A percentile compares a stretch with the other conserved stretches of the same genome.
These are phyloP conservation scores for Steinernema carpocapsae DNA, from an alignment of 2,888 invertebrate genomes.

Conservation along the genomic window DNA sequence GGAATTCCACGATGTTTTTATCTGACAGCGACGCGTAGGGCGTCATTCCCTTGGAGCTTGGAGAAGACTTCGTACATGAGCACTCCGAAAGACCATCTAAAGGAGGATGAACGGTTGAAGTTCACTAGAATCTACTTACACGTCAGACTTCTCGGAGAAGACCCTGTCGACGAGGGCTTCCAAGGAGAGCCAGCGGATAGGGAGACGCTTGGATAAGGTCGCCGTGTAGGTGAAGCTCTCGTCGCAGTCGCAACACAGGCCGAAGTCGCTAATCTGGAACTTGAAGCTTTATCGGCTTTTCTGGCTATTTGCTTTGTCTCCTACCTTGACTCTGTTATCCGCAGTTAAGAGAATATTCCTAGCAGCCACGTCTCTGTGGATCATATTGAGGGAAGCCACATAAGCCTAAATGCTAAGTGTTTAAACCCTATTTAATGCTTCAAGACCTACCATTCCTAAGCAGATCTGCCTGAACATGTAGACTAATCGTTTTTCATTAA, in stretches of 20 bases:
- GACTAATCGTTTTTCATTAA: slow-evolving; percentile 22
- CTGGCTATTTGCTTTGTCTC: background rate
- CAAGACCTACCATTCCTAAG: slow-evolving; percentile 34
- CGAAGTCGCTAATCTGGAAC: slow-evolving; percentile 36
- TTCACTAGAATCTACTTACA: background rate
- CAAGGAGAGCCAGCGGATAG: slow-evolving; percentile 38
- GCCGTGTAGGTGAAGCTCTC: slow-evolving; percentile 37
- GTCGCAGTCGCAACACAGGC: slow-evolving; percentile 39
- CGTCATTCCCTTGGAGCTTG: slow-evolving; percentile 31
- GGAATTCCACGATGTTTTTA: slow-evolving; percentile 37
- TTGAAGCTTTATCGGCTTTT: background rate
- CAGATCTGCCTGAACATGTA: slow-evolving; percentile 36
- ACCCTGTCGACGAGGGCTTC: slow-evolving; percentile 38
- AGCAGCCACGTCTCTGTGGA: slow-evolving; percentile 39
- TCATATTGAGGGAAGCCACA: slow-evolving; percentile 21
- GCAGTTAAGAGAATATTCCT: slow-evolving; percentile 37
- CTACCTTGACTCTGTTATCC: slow-evolving; percentile 32
- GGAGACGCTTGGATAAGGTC: slow-evolving; percentile 37
- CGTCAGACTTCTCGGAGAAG: slow-evolving; percentile 38
- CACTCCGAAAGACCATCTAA: slow-evolving; percentile 37
- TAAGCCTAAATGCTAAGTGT: slow-evolving; percentile 9
- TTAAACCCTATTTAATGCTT: too few species aligned
- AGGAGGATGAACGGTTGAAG: background rate
- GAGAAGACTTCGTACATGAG: slow-evolving; percentile 37
- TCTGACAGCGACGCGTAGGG: slow-evolving; percentile 37